Percentiles rank a stretch among this genome's conserved stretches.
Conservation (phyloP, 92 coral and sea anemone species). For the Zoanthus sociatus region DNA sequence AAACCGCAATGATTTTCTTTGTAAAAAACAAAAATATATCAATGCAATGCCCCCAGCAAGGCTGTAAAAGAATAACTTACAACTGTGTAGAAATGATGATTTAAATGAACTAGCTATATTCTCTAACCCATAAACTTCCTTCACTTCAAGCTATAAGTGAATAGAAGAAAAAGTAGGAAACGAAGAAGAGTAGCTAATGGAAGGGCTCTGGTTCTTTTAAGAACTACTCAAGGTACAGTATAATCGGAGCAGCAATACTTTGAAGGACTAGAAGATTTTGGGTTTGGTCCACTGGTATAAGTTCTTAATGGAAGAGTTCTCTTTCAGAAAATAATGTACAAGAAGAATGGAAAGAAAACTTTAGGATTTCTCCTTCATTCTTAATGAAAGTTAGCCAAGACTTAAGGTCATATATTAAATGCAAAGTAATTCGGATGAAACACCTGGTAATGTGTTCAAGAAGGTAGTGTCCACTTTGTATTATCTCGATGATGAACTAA, state of each 20-base stretch:
- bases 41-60: no score
- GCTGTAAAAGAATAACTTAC: no score
- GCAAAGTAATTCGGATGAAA: background rate
- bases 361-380: background rate
- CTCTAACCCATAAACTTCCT: no score
- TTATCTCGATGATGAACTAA: background rate
- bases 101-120: no score
- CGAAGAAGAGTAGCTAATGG: background rate
- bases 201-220: background rate
- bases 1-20: no score
- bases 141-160: no score
- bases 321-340: background rate
- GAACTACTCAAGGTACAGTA: background rate
- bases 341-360: conserved; percentile 18
- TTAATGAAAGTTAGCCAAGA: background rate
- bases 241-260: background rate
- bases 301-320: background rate
- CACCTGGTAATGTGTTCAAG: background rate
- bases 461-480: background rate
- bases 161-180: no score
- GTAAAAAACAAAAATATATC: no score
- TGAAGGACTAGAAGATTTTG: background rate
- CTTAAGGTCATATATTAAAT: background rate
- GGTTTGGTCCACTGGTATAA: background rate
- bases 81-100: no score